phyloP scores from a whole-genome alignment of 2,888 invertebrate species.

The Nymphalis polychloros region DNA sequence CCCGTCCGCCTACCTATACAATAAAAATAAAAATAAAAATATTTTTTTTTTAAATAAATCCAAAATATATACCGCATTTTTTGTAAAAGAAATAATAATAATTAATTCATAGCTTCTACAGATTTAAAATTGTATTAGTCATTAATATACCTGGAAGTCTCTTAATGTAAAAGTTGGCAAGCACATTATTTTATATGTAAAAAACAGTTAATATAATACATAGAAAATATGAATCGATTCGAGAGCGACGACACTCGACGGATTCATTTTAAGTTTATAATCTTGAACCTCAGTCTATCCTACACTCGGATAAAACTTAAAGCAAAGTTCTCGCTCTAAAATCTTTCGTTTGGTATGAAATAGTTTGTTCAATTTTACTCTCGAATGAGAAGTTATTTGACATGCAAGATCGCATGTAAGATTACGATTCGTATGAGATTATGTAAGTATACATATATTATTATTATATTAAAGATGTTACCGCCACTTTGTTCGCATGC shows the following conservation, averaged over 20 bases:
- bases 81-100: too few relatives aligned
- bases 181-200: too few relatives aligned
- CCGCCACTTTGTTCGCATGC: neutral
- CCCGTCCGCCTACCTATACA: too few relatives aligned
- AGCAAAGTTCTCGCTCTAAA: constrained; percentile 13
- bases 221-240: neutral
- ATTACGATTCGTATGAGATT: neutral
- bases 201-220: neutral
- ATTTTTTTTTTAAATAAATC: too few relatives aligned
- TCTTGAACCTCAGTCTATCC: constrained; percentile 7
- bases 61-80: too few relatives aligned
- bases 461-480: neutral
- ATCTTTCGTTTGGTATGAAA: constrained; percentile 9
- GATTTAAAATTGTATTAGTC: too few relatives aligned
- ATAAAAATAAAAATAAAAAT: too few relatives aligned
- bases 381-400: constrained; percentile 4
- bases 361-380: constrained; percentile 6
- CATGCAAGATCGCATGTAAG: neutral
- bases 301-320: constrained; percentile 3
- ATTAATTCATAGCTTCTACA: too few relatives aligned
- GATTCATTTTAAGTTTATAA: neutral
- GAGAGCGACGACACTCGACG: neutral
- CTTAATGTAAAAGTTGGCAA: too few relatives aligned
- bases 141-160: too few relatives aligned
- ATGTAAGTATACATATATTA: neutral